These are phyloP conservation scores for Ia io DNA, from an alignment of 2,113 vertebrate genomes.

Conservation along the genomic window DNA sequence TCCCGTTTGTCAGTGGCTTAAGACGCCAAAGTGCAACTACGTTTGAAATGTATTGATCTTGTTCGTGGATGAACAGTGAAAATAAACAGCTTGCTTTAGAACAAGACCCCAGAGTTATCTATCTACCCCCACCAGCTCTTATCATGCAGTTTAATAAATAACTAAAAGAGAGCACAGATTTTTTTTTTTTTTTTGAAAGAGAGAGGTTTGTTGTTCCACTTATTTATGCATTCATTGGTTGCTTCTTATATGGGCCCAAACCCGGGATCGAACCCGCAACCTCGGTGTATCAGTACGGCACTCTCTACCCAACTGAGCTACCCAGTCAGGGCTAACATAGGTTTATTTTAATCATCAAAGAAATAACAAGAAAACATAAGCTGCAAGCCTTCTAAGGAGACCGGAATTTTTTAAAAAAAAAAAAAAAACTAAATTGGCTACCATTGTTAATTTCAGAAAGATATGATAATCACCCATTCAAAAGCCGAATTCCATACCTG, in stretches of 20 bases:
- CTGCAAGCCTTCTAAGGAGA: not conserved
- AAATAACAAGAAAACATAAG: slow-evolving; percentile 5
- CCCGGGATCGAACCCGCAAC: not conserved
- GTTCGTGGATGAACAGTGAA: not conserved
- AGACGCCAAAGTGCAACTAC: not conserved
- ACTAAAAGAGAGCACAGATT: not conserved
- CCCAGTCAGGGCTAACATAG: not conserved
- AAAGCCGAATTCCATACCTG: slow-evolving; percentile 4
- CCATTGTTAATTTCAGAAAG: not conserved
- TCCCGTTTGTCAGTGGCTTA: not conserved
- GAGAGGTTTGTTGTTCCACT: not conserved
- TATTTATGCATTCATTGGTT: not conserved
- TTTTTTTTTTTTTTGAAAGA: not conserved
- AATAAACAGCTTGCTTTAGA: slow-evolving; percentile 24
- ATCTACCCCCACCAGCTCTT: not conserved
- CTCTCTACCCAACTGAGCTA: not conserved
- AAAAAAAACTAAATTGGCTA: not conserved
- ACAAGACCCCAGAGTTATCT: slow-evolving; percentile 7
- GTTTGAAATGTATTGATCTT: not conserved
- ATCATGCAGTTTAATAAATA: not conserved
- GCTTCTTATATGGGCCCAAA: not conserved
- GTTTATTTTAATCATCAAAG: not conserved
- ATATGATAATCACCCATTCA: not conserved
- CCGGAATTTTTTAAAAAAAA: not conserved
- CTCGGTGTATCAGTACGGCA: not conserved